phyloP scores from a whole-genome alignment of 2,113 vertebrate genomes.

The Stictonetta naevosa region DNA sequence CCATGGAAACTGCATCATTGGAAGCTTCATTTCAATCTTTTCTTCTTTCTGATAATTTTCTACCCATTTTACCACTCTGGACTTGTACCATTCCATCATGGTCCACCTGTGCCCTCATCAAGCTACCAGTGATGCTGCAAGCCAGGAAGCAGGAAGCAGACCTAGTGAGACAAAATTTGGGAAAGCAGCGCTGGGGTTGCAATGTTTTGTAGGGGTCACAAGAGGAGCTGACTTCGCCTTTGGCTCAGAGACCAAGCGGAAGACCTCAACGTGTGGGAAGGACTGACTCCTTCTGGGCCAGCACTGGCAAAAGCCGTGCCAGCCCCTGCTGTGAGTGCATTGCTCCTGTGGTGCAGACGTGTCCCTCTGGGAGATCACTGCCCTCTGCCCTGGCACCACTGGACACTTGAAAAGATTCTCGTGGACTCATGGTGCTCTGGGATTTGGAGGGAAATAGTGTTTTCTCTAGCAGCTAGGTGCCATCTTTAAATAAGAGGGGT shows the following conservation, averaged over 20 bases:
- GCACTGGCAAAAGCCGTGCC: neutral
- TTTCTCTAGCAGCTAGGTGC: neutral
- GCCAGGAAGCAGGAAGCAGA: neutral
- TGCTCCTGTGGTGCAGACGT: neutral
- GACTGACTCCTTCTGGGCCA: neutral
- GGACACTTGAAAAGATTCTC: neutral
- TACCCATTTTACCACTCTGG: neutral
- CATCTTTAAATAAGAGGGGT: neutral
- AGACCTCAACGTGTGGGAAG: neutral
- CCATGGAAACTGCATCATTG: conserved; percentile 39
- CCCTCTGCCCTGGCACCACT: neutral
- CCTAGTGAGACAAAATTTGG: neutral
- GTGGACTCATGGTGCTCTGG: neutral
- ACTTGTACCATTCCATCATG: neutral
- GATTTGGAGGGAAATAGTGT: neutral
- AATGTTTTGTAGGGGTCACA: neutral
- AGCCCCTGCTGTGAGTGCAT: neutral
- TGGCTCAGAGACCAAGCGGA: neutral
- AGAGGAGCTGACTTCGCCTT: neutral
- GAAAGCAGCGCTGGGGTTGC: neutral
- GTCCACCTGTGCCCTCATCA: neutral
- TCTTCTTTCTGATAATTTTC: conserved; percentile 15
- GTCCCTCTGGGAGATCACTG: rapidly evolving
- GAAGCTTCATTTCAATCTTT: conserved; percentile 33
- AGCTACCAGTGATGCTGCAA: neutral